Evolutionary conservation across 2,113 vertebrate genomes (phyloP), one percentile per base, ranked within the genome.

Genomic region (Melanotaenia duboulayi): DNA sequence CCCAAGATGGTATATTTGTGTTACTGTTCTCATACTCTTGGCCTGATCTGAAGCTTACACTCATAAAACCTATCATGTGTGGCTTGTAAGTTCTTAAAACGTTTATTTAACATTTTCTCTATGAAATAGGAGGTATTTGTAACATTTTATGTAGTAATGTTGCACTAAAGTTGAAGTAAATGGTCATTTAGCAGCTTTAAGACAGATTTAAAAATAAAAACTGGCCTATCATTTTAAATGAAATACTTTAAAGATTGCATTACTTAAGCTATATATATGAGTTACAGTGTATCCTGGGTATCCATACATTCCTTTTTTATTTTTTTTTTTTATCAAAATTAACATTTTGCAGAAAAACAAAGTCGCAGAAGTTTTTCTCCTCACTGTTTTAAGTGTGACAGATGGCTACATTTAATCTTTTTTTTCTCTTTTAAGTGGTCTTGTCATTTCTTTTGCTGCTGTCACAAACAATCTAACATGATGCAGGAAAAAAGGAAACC

Each of bases 1-100:
- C 60, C 51, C 14, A 48, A 66, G 48, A 70, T 48, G 2, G 44
- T 57, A 28, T 25, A 59, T 63, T 49, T 58, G 10, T 61, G 12
- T 46, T 78, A 9, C 17, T 11, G 32, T 17, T 51, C 19, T 51
- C 11, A 1, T 11, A 19, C 51, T 54, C 7, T 71, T 49, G 39
- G 55, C 8, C 51, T 59, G 10, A 59, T 46, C 10, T 7, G 35
- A 76, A 51, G 19, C 23, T 4, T 46, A 19, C 6, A 0, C 17
- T 24, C 4, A 32, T 20, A 17, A 5, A 25, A 13, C 22, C 1
- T 4, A 19, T 22, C 19, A 14, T 49, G 42, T 32, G 37, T 23
- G 3, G 7, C 16, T 63, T 67, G 16, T 66, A n/a, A 59, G 11
- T 6, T 10, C 4, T 14, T 42, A 13, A 46, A 51, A 66, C 11